Conservation (phyloP, 92 coral and sea anemone species). For the Desmophyllum pertusum region DNA sequence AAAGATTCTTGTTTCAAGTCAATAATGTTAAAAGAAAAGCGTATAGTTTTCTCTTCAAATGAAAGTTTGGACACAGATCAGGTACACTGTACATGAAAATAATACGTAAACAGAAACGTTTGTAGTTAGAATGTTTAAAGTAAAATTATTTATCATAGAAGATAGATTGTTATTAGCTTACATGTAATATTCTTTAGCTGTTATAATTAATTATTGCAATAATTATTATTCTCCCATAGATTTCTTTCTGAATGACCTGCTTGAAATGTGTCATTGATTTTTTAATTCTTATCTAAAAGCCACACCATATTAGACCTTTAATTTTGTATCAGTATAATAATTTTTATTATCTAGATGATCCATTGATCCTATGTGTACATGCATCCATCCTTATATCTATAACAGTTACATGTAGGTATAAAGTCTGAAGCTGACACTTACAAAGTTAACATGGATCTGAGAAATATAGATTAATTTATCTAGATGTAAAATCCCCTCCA, state of each 20-base stretch:
- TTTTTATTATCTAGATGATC: no score
- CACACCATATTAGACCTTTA: no score
- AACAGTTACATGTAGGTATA: not conserved
- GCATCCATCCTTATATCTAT: not conserved
- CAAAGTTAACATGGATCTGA: no score
- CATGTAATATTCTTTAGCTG: no score
- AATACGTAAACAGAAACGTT: not conserved
- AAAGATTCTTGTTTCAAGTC: not conserved
- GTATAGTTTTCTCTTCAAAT: constrained; percentile 1
- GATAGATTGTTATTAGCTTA: no score
- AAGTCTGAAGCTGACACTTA: not conserved
- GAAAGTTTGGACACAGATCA: not conserved
- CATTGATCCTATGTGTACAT: no score
- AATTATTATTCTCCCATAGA: no score
- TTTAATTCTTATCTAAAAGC: not conserved
- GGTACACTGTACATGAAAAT: not conserved
- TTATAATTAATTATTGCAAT: no score
- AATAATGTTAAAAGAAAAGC: constrained; percentile 18
- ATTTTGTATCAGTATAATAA: no score
- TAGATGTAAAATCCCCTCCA: no score
- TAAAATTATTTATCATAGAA: not conserved
- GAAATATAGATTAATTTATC: no score
- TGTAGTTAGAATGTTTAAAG: not conserved
- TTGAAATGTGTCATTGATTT: not conserved
- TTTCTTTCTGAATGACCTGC: not conserved